Evolutionary conservation across 2,797 vertebrate genomes (phyloP), one percentile per base, ranked within the genome.

Genomic region (Sebastes matsubarae): DNA sequence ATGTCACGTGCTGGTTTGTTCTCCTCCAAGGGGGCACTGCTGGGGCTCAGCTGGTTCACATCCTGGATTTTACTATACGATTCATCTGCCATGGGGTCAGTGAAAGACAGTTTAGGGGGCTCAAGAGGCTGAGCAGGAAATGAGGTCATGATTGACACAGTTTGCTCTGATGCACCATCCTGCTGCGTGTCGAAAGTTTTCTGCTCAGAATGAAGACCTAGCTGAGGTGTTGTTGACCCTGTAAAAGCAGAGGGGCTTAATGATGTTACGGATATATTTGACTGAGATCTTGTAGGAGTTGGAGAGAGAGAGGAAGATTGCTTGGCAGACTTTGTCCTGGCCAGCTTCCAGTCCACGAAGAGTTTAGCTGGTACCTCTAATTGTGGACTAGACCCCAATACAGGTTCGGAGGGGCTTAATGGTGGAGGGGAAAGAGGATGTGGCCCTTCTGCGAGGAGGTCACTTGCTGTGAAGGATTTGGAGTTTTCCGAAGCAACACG

Each of bases 1-100:
- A 75, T 63, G 25, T 77, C 80, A 46, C 16, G 42, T 12, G 38
- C 50, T 55, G 55, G 74, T 77, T 91, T 88, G 30, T 80, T 84
- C 58, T 88, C 81, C n/a, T 87, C 75, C 6, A 91, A 50, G 16
- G 87, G 78, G 22, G 74, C 65, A 38, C 72, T 83, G 71, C 88
- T 95, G 9, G 92, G 81, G 46, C 68, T 86, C 59, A 91, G 79
- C 32, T 84, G 81, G 42, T 74, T 86, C 34, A 81, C 59, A 78
- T 90, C 66, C 29, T 82, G 69, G 6, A 70, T 64, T 69, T 81
- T 75, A 72, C 60, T 79, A n/a, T 71, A 36, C 2, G 82, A 68
- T 34, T 83, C 76, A 61, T 85, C 84, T 64, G 82, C 75, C 1
- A 54, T 75, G 72, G 27, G 60, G 52, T 87, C 85, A 34, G 65